Base-by-base conservation (phyloP, 2,113 vertebrate genomes). In the Calyptomena viridis region DNA sequence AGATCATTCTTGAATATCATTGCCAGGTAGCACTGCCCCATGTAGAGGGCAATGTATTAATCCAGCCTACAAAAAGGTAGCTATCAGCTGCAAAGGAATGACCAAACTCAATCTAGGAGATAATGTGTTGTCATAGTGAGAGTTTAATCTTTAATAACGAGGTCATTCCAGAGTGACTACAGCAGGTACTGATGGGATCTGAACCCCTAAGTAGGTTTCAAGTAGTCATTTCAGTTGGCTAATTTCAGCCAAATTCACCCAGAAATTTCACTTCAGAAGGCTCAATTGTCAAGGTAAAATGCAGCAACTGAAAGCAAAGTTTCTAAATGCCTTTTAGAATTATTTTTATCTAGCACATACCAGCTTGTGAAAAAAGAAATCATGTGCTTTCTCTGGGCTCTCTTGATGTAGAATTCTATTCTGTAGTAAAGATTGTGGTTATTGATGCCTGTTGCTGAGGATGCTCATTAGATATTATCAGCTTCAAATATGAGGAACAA, bases 381-480 rank as follows among this genome's bases (percentile, higher is more conserved):
- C 1, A 47, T 23, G 14, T 89, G 69, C 40, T 91, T 94, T 91
- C 44, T 40, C 31, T 73, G 33, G 23, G 14, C 62, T 71, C 10
- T 69, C 40, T 89, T 91, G 72, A 87, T 83, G 46, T 23, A 90
- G 55, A 74, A 83, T 73, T 94, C 84, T 76, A 60, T 88, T 91
- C 55, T 35, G 14, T 63, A 63, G 63, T 60, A 77, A 85, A 91
- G 59, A 80, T 2, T 83, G 40, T 79, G 28, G 33, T 85, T 92
- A 87, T 74, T 1, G 0, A 28, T 83, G 39, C 67, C 74, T 67
- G 33, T 63, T 71, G 55, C 59, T 91, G 62, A 79, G 39, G 33
- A n/a, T 79, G 72, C 56, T 84, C 67, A 46, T 94, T 88, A 85
- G 63, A 56, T 76, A 87, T 83, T 90, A 72, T 47, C 73, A 75